phyloP scores from a whole-genome alignment of 2,113 vertebrate species.

The Aplodontia rufa region DNA sequence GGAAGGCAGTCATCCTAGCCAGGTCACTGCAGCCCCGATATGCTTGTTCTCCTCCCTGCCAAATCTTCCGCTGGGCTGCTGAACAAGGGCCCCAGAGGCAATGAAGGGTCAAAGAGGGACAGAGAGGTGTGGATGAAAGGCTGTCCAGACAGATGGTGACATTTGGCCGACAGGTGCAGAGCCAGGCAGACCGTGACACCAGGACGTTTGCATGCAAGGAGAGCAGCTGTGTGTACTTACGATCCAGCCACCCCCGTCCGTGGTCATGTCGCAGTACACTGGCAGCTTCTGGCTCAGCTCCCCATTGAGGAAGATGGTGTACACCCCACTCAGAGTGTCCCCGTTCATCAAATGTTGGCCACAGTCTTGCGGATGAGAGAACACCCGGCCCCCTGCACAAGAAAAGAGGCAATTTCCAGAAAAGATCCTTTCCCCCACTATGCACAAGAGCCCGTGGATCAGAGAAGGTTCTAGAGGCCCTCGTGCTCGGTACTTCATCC shows the following conservation, averaged over 20 bases:
- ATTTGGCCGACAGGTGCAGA: not conserved
- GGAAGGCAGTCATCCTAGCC: not conserved
- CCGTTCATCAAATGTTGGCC: constrained; percentile 96
- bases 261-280: constrained; percentile 98
- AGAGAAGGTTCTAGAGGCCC: not conserved
- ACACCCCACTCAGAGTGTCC: constrained; percentile 92
- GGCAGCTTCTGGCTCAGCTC: constrained; percentile 93
- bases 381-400: constrained; percentile 91
- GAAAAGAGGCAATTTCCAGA: not conserved
- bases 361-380: constrained; percentile 96
- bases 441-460: not conserved
- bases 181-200: not conserved
- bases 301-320: constrained; percentile 95
- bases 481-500: not conserved
- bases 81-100: not conserved
- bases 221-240: constrained; percentile 85
- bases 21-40: not conserved
- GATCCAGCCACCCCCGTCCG: constrained; percentile 96
- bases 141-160: not conserved
- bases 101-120: not conserved
- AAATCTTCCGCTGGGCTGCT: not conserved
- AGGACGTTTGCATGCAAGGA: rapidly evolving
- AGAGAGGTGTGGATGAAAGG: not conserved
- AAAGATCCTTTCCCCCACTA: not conserved
- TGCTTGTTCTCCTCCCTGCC: not conserved